Conservation (phyloP, 1,140 invertebrate genomes). For the Kradibia gibbosae region DNA sequence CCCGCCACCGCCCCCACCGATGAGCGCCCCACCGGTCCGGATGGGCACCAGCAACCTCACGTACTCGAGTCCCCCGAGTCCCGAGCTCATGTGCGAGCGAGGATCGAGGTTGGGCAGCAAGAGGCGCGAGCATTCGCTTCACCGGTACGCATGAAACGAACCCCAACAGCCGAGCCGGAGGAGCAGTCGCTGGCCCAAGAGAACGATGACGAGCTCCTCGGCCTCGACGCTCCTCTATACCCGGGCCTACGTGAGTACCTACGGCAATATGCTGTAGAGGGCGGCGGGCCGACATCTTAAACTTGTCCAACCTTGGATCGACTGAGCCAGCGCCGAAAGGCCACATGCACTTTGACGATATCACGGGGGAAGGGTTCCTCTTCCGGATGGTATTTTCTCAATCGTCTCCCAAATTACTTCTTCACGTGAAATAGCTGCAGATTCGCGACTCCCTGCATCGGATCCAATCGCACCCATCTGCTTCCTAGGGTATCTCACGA, state of each 20-base stretch:
- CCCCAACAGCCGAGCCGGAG: conserved; percentile 46
- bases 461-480: too few relatives aligned
- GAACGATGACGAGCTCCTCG: conserved; percentile 39
- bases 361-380: too few relatives aligned
- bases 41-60: conserved; percentile 69
- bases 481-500: too few relatives aligned
- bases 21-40: conserved; percentile 67
- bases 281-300: too few relatives aligned
- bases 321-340: neutral
- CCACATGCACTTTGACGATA: neutral
- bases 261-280: conserved; percentile 49
- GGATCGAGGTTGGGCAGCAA: conserved; percentile 68
- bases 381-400: neutral
- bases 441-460: too few relatives aligned
- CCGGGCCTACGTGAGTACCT: conserved; percentile 47
- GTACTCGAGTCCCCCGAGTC: conserved; percentile 71
- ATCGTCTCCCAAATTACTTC: neutral
- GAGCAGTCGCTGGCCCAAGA: conserved; percentile 36
- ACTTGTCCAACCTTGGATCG: too few relatives aligned
- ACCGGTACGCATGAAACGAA: conserved; percentile 69
- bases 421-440: too few relatives aligned
- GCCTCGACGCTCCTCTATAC: conserved; percentile 47
- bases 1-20: conserved; percentile 70
- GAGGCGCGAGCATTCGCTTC: conserved; percentile 69
- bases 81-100: conserved; percentile 64